Base-by-base conservation (phyloP, 2,888 invertebrate species). In the Cheilosia grossa region DNA sequence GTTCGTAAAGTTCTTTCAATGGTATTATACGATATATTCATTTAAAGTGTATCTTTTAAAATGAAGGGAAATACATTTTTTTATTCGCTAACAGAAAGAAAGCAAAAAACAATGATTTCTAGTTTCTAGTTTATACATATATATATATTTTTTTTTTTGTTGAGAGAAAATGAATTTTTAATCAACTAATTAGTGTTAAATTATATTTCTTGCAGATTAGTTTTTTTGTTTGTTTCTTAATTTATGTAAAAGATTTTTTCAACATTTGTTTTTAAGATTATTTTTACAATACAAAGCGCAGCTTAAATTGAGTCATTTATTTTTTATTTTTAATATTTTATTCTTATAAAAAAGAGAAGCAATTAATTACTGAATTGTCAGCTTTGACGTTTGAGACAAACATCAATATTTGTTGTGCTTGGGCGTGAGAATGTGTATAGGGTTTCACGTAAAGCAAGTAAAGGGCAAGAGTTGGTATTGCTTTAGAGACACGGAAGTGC, bases 291-390 rank as follows among this genome's bases (percentile, higher is more conserved):
- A 37, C 37, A 66, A 51, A 80, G 80, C 56, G 85, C 85, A 85
- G 85, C 85, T 85, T 77, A 56, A 85, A 61, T 85, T 85, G 49
- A 85, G 85, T 85, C 85, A 85, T 77, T 75, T 78, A 40, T 70
- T 63, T 58, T 47, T 87, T 67, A 64, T 37, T 59, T 79, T 74
- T 40, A 58, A 47, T 51, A 42, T 67, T 75, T 61, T 79, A 75
- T 59, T 77, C 21, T 42, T 74, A 63, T 37, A 66, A 53, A 61
- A 61, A 56, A 63, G 54, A 53, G 40, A 49, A 58, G 5, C 13
- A 56, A 56, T 19, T 70, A 59, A 44, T 66, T 64, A 69, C 53
- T 69, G 27, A 63, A 70, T n/a, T 64, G 44, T 53, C 63, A 64
- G 24, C 42, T 49, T 49, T 78, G 53, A 21, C 69, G 49, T 73